Conservation (phyloP, 2,113 vertebrate species). For the Takifugu bimaculatus region DNA sequence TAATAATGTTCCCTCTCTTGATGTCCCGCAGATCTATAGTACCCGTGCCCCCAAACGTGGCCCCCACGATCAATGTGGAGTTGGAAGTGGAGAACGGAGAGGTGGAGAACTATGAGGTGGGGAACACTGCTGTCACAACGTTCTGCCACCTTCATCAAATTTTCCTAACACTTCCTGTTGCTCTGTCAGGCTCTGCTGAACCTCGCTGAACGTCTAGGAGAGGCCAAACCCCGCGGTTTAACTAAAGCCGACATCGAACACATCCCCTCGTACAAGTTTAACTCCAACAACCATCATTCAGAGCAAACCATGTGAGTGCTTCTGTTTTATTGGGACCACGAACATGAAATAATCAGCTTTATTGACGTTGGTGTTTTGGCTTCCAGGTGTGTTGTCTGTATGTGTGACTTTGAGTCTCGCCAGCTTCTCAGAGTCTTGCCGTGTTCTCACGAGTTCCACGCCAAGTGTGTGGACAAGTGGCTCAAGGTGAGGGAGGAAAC, state of each 20-base stretch:
- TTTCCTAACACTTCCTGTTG: not conserved
- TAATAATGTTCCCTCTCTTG: not conserved
- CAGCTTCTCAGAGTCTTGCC: constrained; percentile 96
- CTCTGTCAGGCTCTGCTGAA: constrained; percentile 86
- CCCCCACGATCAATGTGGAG: constrained; percentile 92
- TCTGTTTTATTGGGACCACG: not conserved
- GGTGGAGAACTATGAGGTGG: constrained; percentile 98
- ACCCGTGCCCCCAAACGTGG: constrained; percentile 90
- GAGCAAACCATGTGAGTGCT: constrained; percentile 93
- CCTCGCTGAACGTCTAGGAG: constrained; percentile 92
- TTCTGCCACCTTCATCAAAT: no score
- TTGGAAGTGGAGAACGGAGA: constrained; percentile 97
- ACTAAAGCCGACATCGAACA: constrained; percentile 97
- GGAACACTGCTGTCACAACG: constrained; percentile 1
- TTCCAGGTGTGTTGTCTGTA: constrained; percentile 94
- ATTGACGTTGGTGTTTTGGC: not conserved
- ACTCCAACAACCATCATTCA: constrained; percentile 96
- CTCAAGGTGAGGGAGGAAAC: constrained; percentile 84
- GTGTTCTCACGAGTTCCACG: constrained; percentile 97
- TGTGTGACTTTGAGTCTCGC: constrained; percentile 98
- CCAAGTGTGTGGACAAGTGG: constrained; percentile 99
- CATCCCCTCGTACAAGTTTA: constrained; percentile 96
- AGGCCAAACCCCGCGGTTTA: constrained; percentile 93
- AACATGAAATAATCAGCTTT: no score
- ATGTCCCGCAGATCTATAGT: constrained; percentile 87